phyloP scores from a whole-genome alignment of 2,797 vertebrate species.

The Sciurus vulgaris region DNA sequence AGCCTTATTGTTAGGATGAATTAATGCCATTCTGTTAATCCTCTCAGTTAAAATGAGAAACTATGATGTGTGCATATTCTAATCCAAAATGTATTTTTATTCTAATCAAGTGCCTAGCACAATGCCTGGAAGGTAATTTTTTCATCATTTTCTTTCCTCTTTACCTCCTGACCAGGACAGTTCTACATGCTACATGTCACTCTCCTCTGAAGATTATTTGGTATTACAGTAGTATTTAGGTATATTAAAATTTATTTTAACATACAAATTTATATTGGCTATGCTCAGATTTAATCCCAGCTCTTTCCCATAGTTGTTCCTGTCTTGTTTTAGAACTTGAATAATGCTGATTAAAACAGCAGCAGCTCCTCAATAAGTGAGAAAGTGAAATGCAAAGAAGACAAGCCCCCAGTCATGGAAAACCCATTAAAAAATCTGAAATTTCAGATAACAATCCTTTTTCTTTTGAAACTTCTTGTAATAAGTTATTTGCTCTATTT shows the following conservation, averaged over 20 bases:
- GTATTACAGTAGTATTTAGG: slow-evolving; percentile 27
- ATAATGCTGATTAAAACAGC: background rate
- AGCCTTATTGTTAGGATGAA: background rate
- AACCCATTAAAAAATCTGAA: slow-evolving; percentile 58
- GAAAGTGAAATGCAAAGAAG: slow-evolving; percentile 39
- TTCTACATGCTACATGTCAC: background rate
- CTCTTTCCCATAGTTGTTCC: background rate
- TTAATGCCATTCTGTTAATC: background rate
- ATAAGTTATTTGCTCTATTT: slow-evolving; percentile 56
- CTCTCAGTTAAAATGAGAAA: slow-evolving; percentile 18
- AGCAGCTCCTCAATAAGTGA: slow-evolving; percentile 2
- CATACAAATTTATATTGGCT: background rate
- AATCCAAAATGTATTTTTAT: slow-evolving; percentile 17
- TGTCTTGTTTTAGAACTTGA: background rate
- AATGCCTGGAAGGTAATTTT: background rate
- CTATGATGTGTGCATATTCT: background rate
- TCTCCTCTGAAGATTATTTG: slow-evolving; percentile 1
- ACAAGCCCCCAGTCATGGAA: slow-evolving; percentile 20
- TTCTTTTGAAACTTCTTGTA: slow-evolving; percentile 42
- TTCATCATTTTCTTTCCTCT: background rate
- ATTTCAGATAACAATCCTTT: slow-evolving; percentile 37
- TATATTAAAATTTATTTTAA: slow-evolving; percentile 39
- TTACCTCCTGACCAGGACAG: background rate
- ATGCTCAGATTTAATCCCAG: background rate
- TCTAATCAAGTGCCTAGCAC: background rate